Conservation (phyloP, 2,888 invertebrate species). For the Polymixis lichenea region DNA sequence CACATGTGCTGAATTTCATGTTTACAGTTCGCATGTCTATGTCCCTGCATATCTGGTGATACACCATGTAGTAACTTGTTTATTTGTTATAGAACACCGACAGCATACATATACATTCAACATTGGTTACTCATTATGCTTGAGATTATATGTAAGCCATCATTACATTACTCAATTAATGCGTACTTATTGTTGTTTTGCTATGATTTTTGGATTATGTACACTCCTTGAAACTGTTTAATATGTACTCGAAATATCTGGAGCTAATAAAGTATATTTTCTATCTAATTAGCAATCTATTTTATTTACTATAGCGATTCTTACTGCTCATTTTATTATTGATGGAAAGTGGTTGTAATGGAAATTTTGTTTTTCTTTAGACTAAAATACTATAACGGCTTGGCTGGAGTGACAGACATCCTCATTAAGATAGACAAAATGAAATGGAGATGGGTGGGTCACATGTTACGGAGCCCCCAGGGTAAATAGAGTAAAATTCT, state of each 20-base stretch:
- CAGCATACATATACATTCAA: background rate
- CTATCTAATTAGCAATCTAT: background rate
- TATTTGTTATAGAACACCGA: background rate
- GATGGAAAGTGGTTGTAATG: background rate
- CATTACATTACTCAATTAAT: no score
- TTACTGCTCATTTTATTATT: background rate
- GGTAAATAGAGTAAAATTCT: no score
- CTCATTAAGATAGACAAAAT: no score
- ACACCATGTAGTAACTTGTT: background rate
- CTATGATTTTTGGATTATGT: background rate
- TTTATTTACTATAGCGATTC: background rate
- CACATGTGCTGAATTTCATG: no score
- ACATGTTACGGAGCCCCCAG: no score
- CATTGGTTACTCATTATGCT: background rate
- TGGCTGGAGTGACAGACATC: no score
- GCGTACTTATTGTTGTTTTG: background rate
- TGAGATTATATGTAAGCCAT: background rate
- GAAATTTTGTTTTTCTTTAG: no score
- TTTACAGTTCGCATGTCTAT: no score
- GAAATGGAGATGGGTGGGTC: no score
- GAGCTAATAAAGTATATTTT: background rate
- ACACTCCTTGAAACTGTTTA: no score
- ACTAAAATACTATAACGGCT: no score
- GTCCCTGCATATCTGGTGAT: no score
- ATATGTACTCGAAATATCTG: background rate